A percentile compares a stretch with the other conserved stretches of the same genome.
Evolutionary conservation across 2,113 vertebrate species (phyloP).

Genomic region (Equus przewalskii): DNA sequence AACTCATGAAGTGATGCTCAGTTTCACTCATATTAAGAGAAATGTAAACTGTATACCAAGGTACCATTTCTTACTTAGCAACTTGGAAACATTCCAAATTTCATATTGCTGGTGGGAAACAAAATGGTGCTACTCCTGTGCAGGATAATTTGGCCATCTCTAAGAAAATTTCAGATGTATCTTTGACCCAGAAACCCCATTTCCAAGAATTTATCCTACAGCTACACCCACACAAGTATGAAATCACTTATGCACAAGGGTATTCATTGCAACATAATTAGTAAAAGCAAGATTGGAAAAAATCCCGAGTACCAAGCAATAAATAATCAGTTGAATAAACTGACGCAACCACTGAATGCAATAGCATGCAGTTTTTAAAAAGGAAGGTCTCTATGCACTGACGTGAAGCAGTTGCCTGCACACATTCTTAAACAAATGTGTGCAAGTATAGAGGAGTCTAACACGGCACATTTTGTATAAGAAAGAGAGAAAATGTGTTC

Average conservation of each 20-base stretch:
- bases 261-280: neutral
- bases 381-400: neutral
- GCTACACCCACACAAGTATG: neutral
- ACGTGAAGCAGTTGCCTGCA: neutral
- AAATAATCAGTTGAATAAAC: neutral
- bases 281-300: neutral
- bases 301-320: neutral
- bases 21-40: neutral
- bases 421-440: neutral
- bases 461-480: neutral
- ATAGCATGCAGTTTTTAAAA: neutral
- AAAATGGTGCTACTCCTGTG: neutral
- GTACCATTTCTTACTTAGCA: neutral
- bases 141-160: neutral
- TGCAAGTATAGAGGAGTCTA: neutral
- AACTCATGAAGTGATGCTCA: neutral
- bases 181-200: neutral
- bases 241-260: neutral
- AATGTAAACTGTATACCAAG: neutral
- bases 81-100: constrained; percentile 11
- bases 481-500: neutral
- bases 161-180: constrained; percentile 22
- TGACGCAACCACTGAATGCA: neutral
- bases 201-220: constrained; percentile 21
- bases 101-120: neutral